Percentiles rank a stretch among this genome's conserved stretches.
These are phyloP conservation scores for Phocides pigmalion DNA, from an alignment of 1,140 invertebrate species.

Conservation along the genomic window DNA sequence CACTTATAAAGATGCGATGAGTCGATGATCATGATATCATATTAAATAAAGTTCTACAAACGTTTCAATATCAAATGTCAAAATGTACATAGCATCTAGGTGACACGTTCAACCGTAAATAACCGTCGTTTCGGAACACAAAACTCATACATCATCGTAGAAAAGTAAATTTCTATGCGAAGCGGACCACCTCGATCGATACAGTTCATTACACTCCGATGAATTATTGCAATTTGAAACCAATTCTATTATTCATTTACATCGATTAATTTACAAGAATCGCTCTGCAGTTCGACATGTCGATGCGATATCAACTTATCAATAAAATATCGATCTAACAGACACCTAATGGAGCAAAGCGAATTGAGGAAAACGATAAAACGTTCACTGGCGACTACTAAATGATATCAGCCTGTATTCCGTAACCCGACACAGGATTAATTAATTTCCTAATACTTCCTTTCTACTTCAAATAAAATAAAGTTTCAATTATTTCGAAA, in stretches of 20 bases:
- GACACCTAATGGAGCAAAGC: conserved; percentile 33
- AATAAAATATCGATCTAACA: conserved; percentile 40
- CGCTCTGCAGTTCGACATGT: conserved; percentile 31
- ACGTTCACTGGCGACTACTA: conserved; percentile 30
- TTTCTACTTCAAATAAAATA: too few species aligned
- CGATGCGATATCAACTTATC: conserved; percentile 34
- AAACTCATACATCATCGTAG: conserved; percentile 25
- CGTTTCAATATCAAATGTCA: too few species aligned
- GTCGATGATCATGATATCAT: too few species aligned
- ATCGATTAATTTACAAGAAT: conserved; percentile 39
- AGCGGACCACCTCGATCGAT: conserved; percentile 34
- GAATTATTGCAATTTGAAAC: conserved; percentile 36
- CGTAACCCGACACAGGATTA: not conserved
- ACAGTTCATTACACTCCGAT: conserved; percentile 34
- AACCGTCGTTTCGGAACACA: conserved; percentile 12
- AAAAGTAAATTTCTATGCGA: conserved; percentile 29
- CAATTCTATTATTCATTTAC: conserved; percentile 37
- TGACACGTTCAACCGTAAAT: conserved; percentile 15
- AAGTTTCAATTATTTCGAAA: too few species aligned
- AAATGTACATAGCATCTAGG: not conserved
- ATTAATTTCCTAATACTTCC: too few species aligned
- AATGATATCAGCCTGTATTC: conserved; percentile 13
- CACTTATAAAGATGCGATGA: too few species aligned
- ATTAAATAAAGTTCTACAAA: too few species aligned
- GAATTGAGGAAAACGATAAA: conserved; percentile 38